Evolutionary conservation across 2,888 invertebrate genomes (phyloP), one percentile per base, ranked within the genome.

Genomic region (Teinopalpus imperialis): DNA sequence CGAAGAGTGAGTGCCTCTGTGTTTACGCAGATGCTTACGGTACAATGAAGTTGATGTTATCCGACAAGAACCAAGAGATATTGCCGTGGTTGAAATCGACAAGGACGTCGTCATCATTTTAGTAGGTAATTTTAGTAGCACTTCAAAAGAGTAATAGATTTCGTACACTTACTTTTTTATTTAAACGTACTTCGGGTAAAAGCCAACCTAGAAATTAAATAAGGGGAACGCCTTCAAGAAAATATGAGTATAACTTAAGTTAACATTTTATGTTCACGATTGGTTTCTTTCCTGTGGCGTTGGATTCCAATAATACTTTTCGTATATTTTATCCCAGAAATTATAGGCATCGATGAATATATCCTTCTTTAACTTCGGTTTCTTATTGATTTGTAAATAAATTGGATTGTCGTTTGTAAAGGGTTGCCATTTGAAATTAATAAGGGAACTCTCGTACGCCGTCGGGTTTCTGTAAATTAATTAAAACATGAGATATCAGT

Each of bases 291-390:
- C 1, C 5, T 13, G 63, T 3, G 72, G 52, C 14, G 51, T 63
- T 2, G 87, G 83, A 18, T 61, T 72, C 81, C 79, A 82, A 39
- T 83, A 74, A 61, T 79, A 61, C 32, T 75, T 79, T 3, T 72
- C 61, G 51, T 88, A 88, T 7, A 75, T 59, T 50, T 65, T 68
- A 47, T 80, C 62, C 87, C 87, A 88, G 40, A 86, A 75, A 4
- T 62, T 49, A 47, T 65, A 83, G 8, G 57, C 66, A 6, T 78
- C 66, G 32, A 52, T 54, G 8, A 82, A 76, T 1, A 78, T 58
- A 51, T 75, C 61, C 18, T 66, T 72, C 43, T 70, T 78, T 51
- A 75, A 61, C 36, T 64, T 60, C 10, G 79, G 51, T 23, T 66
- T 66, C 16, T 57, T 61, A 14, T 70, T 66, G n/a, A 88, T 79